Conservation (phyloP, 2,888 invertebrate genomes). For the Aspidiotus destructor region DNA sequence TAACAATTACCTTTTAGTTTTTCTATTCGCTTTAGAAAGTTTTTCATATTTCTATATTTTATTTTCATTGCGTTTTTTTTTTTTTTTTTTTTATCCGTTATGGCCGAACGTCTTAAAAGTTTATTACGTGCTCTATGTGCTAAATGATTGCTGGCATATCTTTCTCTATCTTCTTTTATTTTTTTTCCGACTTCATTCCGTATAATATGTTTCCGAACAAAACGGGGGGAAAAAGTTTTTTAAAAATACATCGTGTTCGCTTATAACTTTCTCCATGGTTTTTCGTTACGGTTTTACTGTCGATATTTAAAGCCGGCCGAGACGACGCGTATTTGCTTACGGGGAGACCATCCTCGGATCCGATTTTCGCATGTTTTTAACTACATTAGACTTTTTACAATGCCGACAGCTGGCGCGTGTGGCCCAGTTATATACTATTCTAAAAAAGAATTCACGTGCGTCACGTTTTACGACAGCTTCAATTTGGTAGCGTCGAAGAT, state of each 20-base stretch:
- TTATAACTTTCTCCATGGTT: neutral
- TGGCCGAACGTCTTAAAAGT: neutral
- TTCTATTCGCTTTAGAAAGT: neutral
- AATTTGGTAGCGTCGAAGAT: constrained; percentile 4
- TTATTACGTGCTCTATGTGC: constrained; percentile 4
- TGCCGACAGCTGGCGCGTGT: constrained; percentile 2
- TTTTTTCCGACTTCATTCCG: neutral
- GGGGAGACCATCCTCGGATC: neutral
- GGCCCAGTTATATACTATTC: neutral
- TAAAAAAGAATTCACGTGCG: neutral
- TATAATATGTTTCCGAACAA: neutral
- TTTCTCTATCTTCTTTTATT: neutral
- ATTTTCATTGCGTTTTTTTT: neutral
- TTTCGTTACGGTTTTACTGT: neutral
- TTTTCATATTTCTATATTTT: constrained; percentile 3
- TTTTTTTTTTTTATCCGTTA: neutral
- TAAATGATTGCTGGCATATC: constrained; percentile 1
- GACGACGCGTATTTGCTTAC: neutral
- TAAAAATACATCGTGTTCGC: constrained; percentile 4
- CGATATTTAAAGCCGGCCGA: neutral
- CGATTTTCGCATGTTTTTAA: neutral
- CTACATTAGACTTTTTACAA: neutral
- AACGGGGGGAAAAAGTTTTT: neutral
- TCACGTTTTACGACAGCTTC: constrained; percentile 2
- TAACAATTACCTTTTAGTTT: constrained; percentile 3